phyloP scores from a whole-genome alignment of 2,113 vertebrate species.

The Lepus timidus region DNA sequence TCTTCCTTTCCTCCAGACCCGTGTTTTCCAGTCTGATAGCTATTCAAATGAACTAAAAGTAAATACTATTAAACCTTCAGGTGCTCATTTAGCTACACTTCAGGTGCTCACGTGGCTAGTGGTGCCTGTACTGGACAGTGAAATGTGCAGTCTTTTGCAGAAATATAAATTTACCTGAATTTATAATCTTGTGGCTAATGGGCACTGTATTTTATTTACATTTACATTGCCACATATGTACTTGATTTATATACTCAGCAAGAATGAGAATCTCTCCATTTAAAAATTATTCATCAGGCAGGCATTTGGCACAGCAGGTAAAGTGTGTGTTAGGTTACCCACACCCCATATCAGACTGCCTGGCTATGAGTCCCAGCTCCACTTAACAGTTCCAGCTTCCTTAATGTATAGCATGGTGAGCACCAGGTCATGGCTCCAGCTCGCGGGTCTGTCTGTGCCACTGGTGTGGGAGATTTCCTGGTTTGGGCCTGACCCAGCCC shows the following conservation, averaged over 20 bases:
- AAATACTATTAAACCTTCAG: background rate
- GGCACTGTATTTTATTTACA: background rate
- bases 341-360: too few species aligned
- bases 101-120: background rate
- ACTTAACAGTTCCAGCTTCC: too few species aligned
- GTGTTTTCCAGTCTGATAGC: background rate
- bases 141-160: background rate
- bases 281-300: conserved; percentile 21
- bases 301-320: too few species aligned
- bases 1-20: background rate
- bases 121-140: background rate
- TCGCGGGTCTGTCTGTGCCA: too few species aligned
- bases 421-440: too few species aligned
- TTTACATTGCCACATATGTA: conserved; percentile 21
- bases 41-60: conserved; percentile 43
- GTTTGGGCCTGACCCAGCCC: too few species aligned
- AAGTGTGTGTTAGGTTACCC: too few species aligned
- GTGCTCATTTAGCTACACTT: background rate
- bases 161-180: background rate
- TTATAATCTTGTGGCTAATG: conserved; percentile 15
- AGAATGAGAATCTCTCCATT: background rate
- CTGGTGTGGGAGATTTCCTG: too few species aligned
- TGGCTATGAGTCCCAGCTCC: too few species aligned
- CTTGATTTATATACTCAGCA: conserved; percentile 35
- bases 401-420: too few species aligned